Conservation (phyloP, 2,113 vertebrate genomes). For the Nasalis larvatus region DNA sequence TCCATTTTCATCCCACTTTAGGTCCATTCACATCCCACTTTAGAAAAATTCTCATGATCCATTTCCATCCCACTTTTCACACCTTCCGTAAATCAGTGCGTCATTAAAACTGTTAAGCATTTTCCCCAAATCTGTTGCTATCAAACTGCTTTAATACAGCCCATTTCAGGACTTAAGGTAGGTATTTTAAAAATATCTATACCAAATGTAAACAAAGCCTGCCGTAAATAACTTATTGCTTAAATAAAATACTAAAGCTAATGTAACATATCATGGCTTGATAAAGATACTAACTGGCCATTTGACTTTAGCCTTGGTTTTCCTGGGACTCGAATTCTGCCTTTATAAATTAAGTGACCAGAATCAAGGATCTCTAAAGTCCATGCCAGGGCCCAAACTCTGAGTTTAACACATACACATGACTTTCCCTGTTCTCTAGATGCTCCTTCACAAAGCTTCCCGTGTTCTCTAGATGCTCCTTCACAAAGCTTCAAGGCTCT, state of each 20-base stretch:
- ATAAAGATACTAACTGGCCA: neutral
- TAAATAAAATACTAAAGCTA: neutral
- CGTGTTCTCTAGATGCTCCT: neutral
- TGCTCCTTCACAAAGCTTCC: neutral
- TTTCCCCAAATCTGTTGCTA: neutral
- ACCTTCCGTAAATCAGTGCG: neutral
- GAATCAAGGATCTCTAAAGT: neutral
- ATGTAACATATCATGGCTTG: neutral
- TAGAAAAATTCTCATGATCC: too few relatives aligned
- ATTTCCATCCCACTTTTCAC: neutral
- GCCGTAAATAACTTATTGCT: neutral
- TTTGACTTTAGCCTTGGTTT: neutral
- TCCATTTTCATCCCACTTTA: neutral
- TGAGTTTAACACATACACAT: neutral
- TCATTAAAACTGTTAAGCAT: neutral
- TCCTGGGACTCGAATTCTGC: neutral
- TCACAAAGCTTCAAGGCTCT: neutral
- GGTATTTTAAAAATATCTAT: neutral
- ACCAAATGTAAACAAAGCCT: neutral
- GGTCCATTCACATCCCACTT: too few relatives aligned
- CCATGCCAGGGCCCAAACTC: neutral
- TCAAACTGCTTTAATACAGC: neutral
- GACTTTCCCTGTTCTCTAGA: neutral
- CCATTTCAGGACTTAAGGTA: neutral
- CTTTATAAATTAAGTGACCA: neutral